Base-by-base conservation (phyloP, 2,113 vertebrate species). In the Clupea harengus region DNA sequence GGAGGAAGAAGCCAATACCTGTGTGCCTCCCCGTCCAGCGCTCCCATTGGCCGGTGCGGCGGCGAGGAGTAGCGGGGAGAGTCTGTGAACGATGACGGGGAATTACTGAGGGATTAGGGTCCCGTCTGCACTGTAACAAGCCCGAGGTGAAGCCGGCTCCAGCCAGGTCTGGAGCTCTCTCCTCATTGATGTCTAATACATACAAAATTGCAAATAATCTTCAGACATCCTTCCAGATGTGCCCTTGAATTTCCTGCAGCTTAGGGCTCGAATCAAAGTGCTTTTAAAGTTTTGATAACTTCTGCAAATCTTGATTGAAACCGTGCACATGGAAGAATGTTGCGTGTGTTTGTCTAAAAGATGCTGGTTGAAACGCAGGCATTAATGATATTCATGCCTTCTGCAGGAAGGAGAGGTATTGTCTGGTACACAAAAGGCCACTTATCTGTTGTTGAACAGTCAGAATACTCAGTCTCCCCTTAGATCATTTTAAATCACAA, bases 201-300 rank as follows among this genome's bases (percentile, higher is more conserved):
- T 92, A 93, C 93, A 93, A 95, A 95, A 95, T 95, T 93, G 93
- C 93, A 91, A 94, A 93, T 95, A 95, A 95, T 95, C 94, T 95
- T 91, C 91, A 88, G 90, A 93, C 94, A 94, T 94, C 90, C 94
- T 93, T 94, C 94, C 95, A 95, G 94, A 95, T 95, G 95, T 93
- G 92, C 91, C 84, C 91, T 91, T 91, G 93, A 95, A 95, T 95
- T 95, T 96, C 94, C 94, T 95, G 95, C 90, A 91, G 94, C 92
- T 95, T 95, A 94, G 90, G 92, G 92, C 87, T 39, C 28, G 92
- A 94, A 92, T 93, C 92, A 90, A 86, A 94, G 93, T 89, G 90
- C 93, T 94, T 95, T 95, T 92, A 94, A 95, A 94, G 92, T 94
- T 94, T 93, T 91, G 93, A 95, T 94, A 95, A 95, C 93, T 94